phyloP scores from a whole-genome alignment of 2,797 vertebrate genomes.

The Adrianichthys oophorus region DNA sequence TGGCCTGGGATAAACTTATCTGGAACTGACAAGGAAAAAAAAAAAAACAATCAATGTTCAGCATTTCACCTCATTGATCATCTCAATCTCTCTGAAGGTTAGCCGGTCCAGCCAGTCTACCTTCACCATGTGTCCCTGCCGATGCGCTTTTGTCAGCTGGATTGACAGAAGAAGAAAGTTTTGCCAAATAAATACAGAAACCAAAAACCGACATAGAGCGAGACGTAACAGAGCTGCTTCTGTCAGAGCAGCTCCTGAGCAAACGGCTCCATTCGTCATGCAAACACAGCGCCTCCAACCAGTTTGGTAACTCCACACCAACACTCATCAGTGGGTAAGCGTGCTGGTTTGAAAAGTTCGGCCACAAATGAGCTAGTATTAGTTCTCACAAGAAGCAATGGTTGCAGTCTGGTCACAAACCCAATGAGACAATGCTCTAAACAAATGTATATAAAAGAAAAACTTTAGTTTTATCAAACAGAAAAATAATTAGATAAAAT shows the following conservation, averaged over 20 bases:
- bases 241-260: conserved; percentile 36
- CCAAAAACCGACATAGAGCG: background rate
- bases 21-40: background rate
- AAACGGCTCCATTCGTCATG: conserved; percentile 58
- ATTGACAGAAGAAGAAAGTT: conserved; percentile 16
- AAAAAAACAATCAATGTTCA: background rate
- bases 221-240: conserved; percentile 27
- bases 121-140: conserved; percentile 98
- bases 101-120: conserved; percentile 98
- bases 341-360: conserved; percentile 43
- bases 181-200: conserved; percentile 2
- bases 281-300: conserved; percentile 52
- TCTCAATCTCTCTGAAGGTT: conserved; percentile 98
- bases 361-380: conserved; percentile 48
- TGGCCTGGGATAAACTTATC: background rate
- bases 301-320: conserved; percentile 35
- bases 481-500: no score
- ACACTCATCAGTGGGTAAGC: conserved; percentile 46
- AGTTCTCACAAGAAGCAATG: conserved; percentile 32
- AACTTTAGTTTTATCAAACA: no score
- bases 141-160: conserved; percentile 96
- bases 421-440: no score
- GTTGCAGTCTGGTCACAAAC: conserved; percentile 13
- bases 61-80: conserved; percentile 94
- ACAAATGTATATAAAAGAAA: no score